Conservation (phyloP, 2,797 vertebrate genomes). For the Diceros bicornis region DNA sequence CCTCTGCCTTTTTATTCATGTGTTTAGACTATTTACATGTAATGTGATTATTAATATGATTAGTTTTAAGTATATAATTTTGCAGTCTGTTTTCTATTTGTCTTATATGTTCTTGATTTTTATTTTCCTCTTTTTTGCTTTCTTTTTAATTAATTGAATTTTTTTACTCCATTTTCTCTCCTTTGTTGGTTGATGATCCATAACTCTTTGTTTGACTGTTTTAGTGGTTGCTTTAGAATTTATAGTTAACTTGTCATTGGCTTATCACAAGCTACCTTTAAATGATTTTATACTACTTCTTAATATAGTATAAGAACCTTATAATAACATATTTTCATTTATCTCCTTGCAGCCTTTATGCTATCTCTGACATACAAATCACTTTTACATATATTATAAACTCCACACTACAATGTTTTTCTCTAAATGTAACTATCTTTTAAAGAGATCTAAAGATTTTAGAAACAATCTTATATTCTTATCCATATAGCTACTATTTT, state of each 20-base stretch:
- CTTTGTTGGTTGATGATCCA: neutral
- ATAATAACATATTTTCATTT: neutral
- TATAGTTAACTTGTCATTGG: neutral
- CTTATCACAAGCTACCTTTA: neutral
- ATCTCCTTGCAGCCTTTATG: neutral
- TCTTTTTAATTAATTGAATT: conserved; percentile 5
- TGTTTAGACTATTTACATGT: neutral
- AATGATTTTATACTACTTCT: neutral
- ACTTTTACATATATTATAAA: neutral
- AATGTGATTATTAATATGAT: neutral
- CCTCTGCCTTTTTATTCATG: neutral
- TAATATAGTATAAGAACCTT: neutral
- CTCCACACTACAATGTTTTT: neutral
- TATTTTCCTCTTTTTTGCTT: neutral
- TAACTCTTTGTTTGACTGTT: conserved; percentile 27
- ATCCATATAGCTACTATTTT: neutral
- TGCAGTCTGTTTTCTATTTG: neutral
- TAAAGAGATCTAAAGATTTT: neutral
- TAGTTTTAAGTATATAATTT: conserved; percentile 4
- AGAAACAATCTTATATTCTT: neutral
- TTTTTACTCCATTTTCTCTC: neutral
- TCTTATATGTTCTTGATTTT: neutral
- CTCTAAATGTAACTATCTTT: neutral
- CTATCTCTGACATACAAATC: neutral
- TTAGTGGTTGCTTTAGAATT: neutral